phyloP scores from a whole-genome alignment of 1,140 invertebrate genomes.

The Drosophila orena region DNA sequence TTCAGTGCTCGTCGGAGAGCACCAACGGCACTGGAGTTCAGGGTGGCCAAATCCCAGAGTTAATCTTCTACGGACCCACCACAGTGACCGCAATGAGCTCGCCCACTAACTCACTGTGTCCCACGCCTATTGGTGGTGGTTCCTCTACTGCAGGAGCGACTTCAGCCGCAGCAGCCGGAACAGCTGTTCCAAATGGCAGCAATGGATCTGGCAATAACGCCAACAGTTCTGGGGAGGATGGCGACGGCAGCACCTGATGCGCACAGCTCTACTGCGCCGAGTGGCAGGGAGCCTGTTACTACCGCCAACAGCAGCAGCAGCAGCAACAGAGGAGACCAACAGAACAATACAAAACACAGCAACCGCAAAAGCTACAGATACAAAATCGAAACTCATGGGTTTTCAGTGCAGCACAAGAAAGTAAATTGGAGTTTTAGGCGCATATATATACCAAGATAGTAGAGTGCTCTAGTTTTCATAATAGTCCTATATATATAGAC shows the following conservation, averaged over 20 bases:
- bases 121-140: slow-evolving; percentile 60
- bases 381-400: slow-evolving; percentile 79
- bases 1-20: slow-evolving; percentile 96
- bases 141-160: slow-evolving; percentile 10
- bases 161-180: slow-evolving; percentile 1
- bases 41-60: slow-evolving; percentile 96
- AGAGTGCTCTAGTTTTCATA: slow-evolving; percentile 73
- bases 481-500: slow-evolving; percentile 56
- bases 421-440: slow-evolving; percentile 72
- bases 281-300: slow-evolving; percentile 67
- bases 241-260: slow-evolving; percentile 71
- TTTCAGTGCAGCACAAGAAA: slow-evolving; percentile 71
- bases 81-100: slow-evolving; percentile 82
- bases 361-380: slow-evolving; percentile 32
- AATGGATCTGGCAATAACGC: slow-evolving; percentile 28
- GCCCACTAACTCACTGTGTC: slow-evolving; percentile 75
- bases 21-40: slow-evolving; percentile 97
- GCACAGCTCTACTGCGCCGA: slow-evolving; percentile 73
- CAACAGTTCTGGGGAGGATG: slow-evolving; percentile 57
- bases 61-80: slow-evolving; percentile 95
- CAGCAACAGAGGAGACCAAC: slow-evolving; percentile 63
- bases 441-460: slow-evolving; percentile 49
- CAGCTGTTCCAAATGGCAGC: slow-evolving; percentile 5
- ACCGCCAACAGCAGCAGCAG: slow-evolving; percentile 52
- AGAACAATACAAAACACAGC: slow-evolving; percentile 48